A percentile compares a stretch with the other conserved stretches of the same genome.
phyloP scores from a whole-genome alignment of 2,113 vertebrate genomes.

The Dipodomys merriami region DNA sequence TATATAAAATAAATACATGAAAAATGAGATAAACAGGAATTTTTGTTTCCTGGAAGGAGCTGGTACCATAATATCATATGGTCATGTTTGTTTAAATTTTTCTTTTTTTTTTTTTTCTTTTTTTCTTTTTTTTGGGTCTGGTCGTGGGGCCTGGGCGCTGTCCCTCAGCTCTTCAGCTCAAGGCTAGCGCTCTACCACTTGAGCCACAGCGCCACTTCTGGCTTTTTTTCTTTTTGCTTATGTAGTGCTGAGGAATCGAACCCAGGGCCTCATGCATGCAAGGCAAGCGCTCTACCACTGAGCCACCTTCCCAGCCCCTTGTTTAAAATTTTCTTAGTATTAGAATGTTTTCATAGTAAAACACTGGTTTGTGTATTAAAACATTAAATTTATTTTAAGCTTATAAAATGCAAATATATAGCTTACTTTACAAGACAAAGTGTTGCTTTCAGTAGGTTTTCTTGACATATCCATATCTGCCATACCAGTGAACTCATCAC shows the following conservation, averaged over 20 bases:
- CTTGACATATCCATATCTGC: background rate
- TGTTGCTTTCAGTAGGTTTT: slow-evolving; percentile 3
- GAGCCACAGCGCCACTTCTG: too few species aligned
- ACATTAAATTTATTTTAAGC: background rate
- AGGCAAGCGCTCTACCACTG: too few species aligned
- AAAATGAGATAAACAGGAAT: slow-evolving; percentile 7
- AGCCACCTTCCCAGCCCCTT: too few species aligned
- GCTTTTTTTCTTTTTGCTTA: too few species aligned
- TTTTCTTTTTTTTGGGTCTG: too few species aligned
- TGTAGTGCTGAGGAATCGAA: too few species aligned
- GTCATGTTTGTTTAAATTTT: background rate
- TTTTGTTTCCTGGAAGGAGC: slow-evolving; percentile 23
- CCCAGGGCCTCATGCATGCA: too few species aligned
- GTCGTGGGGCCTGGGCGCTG: too few species aligned
- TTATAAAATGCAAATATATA: slow-evolving; percentile 1
- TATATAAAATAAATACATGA: background rate
- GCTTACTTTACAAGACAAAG: slow-evolving; percentile 31
- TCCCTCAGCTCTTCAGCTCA: too few species aligned
- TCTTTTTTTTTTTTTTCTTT: too few species aligned
- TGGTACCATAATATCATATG: background rate
- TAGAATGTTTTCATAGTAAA: slow-evolving; percentile 37
- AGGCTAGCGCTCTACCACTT: too few species aligned
- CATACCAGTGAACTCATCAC: background rate
- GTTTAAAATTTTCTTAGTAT: background rate
- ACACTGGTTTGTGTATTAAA: background rate